phyloP scores from a whole-genome alignment of 2,113 vertebrate genomes.

The Macroglossus sobrinus region DNA sequence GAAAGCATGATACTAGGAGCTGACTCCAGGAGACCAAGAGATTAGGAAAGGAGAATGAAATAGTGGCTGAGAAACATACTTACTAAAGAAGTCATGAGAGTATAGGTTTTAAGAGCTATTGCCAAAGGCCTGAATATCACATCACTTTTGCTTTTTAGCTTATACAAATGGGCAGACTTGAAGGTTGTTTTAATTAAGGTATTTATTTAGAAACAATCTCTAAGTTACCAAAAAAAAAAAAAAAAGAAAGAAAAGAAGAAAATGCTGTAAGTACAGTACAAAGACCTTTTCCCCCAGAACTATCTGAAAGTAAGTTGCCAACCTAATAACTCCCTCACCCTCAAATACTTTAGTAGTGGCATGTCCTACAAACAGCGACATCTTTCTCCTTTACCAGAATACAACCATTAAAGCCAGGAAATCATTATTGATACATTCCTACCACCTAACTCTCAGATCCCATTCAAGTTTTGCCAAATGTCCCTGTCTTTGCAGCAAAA shows the following conservation, averaged over 20 bases:
- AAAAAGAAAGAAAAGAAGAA: no score
- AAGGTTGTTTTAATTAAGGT: not conserved
- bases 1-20: not conserved
- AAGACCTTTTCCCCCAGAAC: not conserved
- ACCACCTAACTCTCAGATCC: not conserved
- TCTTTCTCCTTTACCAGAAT: not conserved
- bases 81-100: not conserved
- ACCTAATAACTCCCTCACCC: not conserved
- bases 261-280: not conserved
- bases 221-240: not conserved
- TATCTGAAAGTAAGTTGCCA: not conserved
- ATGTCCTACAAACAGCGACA: not conserved
- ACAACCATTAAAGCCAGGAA: not conserved
- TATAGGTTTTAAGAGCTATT: not conserved
- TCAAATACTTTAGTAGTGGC: not conserved
- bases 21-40: not conserved
- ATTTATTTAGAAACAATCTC: slow-evolving; percentile 4
- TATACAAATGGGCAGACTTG: not conserved
- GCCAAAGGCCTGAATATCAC: not conserved
- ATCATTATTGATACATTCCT: not conserved
- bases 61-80: not conserved
- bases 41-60: not conserved
- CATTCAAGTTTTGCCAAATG: not conserved
- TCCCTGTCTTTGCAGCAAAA: not conserved
- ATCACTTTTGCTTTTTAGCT: not conserved